These are phyloP conservation scores for Uropsilus gracilis DNA, from an alignment of 2,113 vertebrate species.

Conservation along the genomic window DNA sequence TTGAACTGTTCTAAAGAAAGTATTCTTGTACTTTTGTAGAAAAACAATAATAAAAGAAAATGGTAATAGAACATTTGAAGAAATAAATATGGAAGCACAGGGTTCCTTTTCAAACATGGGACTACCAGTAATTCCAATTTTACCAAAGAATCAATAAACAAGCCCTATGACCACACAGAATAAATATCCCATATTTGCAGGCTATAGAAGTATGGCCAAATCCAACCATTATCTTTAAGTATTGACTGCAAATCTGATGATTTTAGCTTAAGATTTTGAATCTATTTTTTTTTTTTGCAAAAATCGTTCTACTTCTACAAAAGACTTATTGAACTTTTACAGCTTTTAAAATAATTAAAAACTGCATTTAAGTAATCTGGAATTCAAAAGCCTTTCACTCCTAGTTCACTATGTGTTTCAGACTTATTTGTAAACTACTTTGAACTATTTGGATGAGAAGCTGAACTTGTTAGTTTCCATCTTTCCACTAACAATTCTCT, in stretches of 20 bases:
- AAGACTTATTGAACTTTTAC: not conserved
- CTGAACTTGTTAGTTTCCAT: conserved; percentile 1
- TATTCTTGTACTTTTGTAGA: not conserved
- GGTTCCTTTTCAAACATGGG: not conserved
- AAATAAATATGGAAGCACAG: not conserved
- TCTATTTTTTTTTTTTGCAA: not conserved
- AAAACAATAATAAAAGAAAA: not conserved
- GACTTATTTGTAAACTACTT: not conserved
- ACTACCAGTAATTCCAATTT: conserved; percentile 6
- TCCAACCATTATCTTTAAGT: not conserved
- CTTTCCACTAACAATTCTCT: not conserved
- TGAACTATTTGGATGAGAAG: not conserved
- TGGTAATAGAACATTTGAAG: not conserved
- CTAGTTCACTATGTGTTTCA: not conserved
- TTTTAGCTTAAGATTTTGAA: conserved; percentile 20
- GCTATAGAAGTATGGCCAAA: not conserved
- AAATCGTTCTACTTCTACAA: not conserved
- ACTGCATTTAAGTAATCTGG: not conserved
- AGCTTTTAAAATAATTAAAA: not conserved
- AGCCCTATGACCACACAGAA: not conserved
- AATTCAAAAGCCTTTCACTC: not conserved
- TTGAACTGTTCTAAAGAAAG: not conserved
- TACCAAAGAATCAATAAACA: conserved; percentile 4
- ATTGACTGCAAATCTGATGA: not conserved
- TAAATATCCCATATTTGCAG: not conserved